Evolutionary conservation across 30 jellyfish, hydroid and myxozoan genomes (phyloP).

Genomic region (Hydractinia symbiolongicarpus): DNA sequence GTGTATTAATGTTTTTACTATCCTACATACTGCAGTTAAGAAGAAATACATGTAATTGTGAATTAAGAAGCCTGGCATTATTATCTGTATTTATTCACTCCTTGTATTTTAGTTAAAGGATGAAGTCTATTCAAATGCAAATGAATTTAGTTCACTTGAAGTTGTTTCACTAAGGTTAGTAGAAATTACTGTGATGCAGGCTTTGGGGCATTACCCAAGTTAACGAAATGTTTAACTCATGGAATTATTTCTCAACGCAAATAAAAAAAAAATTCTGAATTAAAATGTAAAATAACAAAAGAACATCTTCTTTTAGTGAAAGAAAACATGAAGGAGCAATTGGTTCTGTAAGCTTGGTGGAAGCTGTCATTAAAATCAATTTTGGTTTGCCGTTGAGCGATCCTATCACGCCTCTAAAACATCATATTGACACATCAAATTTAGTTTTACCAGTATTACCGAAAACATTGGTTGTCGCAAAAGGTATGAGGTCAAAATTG

Average conservation of each 20-base stretch:
- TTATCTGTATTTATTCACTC: neutral
- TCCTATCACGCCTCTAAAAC: conserved; percentile 69
- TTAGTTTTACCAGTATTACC: conserved; percentile 44
- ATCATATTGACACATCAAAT: conserved; percentile 44
- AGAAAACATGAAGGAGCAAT: conserved; percentile 41
- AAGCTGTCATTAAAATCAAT: conserved; percentile 47
- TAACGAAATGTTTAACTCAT: too few relatives aligned
- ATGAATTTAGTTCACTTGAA: neutral
- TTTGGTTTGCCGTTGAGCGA: conserved; percentile 58
- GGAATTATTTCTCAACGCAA: too few relatives aligned
- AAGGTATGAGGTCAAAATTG: neutral
- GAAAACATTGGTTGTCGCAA: conserved; percentile 33
- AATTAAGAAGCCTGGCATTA: too few relatives aligned
- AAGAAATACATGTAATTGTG: too few relatives aligned
- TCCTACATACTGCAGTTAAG: too few relatives aligned
- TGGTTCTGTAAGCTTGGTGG: conserved; percentile 47
- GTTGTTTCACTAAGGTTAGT: neutral
- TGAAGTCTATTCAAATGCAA: neutral
- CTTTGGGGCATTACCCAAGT: too few relatives aligned
- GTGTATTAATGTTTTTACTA: neutral
- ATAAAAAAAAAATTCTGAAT: too few relatives aligned
- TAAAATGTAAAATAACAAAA: too few relatives aligned
- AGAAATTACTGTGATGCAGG: neutral
- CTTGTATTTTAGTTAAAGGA: neutral
- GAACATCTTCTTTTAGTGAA: conserved; percentile 32